A percentile compares a stretch with the other conserved stretches of the same genome.
These are phyloP conservation scores for Leptodactylus fuscus DNA, from an alignment of 2,113 vertebrate species.

Conservation along the genomic window DNA sequence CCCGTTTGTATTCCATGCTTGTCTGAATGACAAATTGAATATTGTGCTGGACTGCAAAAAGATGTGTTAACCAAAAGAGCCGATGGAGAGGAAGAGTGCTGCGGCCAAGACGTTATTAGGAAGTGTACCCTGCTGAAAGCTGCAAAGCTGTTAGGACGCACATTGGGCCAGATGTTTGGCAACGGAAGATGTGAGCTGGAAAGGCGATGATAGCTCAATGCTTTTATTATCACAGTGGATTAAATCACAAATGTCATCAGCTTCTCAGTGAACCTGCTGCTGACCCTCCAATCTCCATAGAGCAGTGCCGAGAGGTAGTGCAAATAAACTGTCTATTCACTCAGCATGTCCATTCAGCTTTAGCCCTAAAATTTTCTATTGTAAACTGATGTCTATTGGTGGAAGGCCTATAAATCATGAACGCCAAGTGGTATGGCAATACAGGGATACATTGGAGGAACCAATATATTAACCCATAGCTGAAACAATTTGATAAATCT, in stretches of 20 bases:
- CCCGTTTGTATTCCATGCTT: conserved; percentile 70
- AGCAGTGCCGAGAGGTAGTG: background rate
- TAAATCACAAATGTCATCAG: conserved; percentile 61
- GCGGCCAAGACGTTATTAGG: conserved; percentile 57
- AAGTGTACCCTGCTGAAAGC: conserved; percentile 62
- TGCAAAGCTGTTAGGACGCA: conserved; percentile 66
- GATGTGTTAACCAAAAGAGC: conserved; percentile 74
- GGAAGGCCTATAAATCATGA: background rate
- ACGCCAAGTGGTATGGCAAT: background rate
- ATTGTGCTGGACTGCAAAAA: conserved; percentile 68
- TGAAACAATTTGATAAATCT: no score
- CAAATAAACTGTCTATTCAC: background rate
- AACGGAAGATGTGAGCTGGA: conserved; percentile 57
- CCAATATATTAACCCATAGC: no score
- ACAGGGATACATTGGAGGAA: background rate
- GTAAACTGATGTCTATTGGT: background rate
- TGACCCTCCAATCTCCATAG: background rate
- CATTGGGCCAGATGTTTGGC: conserved; percentile 31
- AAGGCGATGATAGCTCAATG: conserved; percentile 50
- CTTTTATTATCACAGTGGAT: conserved; percentile 37
- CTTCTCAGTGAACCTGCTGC: conserved; percentile 29
- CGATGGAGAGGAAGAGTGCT: conserved; percentile 68
- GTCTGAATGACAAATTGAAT: conserved; percentile 74
- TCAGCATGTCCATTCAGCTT: background rate
- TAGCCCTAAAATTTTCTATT: background rate